A percentile compares a stretch with the other conserved stretches of the same genome.
Conservation (phyloP, 1,140 invertebrate genomes). For the Drosophila ohnishii region DNA sequence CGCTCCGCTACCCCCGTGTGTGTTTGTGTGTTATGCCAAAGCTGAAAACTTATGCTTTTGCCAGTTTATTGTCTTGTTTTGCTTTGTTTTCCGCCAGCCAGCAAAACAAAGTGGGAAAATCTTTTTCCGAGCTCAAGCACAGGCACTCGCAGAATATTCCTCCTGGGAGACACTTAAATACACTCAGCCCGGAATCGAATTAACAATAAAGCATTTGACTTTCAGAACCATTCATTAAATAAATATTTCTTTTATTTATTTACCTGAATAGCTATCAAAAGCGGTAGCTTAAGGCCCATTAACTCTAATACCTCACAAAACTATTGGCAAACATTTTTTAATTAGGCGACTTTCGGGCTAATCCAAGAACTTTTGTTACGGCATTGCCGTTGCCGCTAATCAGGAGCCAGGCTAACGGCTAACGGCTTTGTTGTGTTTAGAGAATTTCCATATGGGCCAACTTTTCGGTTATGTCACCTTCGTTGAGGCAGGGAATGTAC, state of each 20-base stretch:
- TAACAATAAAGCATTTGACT: neutral
- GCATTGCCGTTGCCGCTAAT: constrained; percentile 9
- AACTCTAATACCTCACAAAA: constrained; percentile 3
- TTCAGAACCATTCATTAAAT: neutral
- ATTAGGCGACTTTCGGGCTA: neutral
- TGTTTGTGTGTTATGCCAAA: constrained; percentile 23
- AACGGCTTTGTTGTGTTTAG: constrained; percentile 11
- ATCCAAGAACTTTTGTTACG: neutral
- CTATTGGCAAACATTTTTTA: neutral
- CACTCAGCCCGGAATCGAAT: constrained; percentile 4
- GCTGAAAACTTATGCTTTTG: constrained; percentile 69
- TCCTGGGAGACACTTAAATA: constrained; percentile 7
- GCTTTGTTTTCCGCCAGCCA: constrained; percentile 42
- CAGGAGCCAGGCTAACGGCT: constrained; percentile 9
- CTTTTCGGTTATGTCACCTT: constrained; percentile 28
- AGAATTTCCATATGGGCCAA: constrained; percentile 29
- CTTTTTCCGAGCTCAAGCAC: constrained; percentile 7
- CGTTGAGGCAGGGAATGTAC: constrained; percentile 10
- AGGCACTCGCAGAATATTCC: constrained; percentile 8
- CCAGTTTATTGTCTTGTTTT: constrained; percentile 76
- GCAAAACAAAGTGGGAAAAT: constrained; percentile 38
- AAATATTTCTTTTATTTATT: neutral
- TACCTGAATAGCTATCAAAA: no score
- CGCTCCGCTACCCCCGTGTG: constrained; percentile 1
- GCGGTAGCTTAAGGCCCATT: neutral